A percentile compares a stretch with the other conserved stretches of the same genome.
These are phyloP conservation scores for Montipora cactus DNA, from an alignment of 64 coral and sea anemone species.

Conservation along the genomic window DNA sequence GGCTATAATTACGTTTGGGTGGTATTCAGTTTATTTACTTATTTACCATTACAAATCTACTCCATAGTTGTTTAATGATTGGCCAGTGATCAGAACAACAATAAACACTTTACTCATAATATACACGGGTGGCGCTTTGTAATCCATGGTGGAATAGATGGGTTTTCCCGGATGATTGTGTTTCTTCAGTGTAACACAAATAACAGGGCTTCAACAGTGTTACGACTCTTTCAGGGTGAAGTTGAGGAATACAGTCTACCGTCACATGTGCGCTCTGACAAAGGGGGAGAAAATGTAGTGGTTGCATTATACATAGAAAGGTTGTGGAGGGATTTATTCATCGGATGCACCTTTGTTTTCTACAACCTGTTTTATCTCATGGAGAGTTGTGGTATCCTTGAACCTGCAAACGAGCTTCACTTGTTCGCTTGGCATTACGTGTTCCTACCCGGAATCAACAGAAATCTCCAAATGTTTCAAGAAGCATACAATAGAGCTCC, in stretches of 20 bases:
- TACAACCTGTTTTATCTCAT: conserved; percentile 48
- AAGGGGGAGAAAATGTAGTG: conserved; percentile 68
- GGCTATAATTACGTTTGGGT: no score
- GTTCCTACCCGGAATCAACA: not conserved
- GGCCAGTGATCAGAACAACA: no score
- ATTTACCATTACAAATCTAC: no score
- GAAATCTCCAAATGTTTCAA: conserved; percentile 54
- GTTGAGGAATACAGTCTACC: conserved; percentile 43
- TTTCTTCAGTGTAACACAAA: conserved; percentile 69
- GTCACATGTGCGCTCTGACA: conserved; percentile 58
- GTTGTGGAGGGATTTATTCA: conserved; percentile 71
- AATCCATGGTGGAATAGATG: conserved; percentile 20
- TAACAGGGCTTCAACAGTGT: conserved; percentile 61
- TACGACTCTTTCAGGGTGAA: conserved; percentile 36
- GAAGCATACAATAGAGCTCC: conserved; percentile 61
- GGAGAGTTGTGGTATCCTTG: conserved; percentile 23
- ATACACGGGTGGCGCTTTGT: conserved; percentile 14
- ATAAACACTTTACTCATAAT: not conserved
- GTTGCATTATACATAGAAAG: conserved; percentile 67
- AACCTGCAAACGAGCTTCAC: conserved; percentile 49
- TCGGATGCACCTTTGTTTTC: conserved; percentile 65
- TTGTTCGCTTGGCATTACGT: conserved; percentile 6
- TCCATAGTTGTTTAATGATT: no score
- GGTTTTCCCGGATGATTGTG: conserved; percentile 65
- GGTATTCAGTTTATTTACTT: no score